phyloP scores from a whole-genome alignment of 2,113 vertebrate genomes.

The Nothocercus nigrocapillus region DNA sequence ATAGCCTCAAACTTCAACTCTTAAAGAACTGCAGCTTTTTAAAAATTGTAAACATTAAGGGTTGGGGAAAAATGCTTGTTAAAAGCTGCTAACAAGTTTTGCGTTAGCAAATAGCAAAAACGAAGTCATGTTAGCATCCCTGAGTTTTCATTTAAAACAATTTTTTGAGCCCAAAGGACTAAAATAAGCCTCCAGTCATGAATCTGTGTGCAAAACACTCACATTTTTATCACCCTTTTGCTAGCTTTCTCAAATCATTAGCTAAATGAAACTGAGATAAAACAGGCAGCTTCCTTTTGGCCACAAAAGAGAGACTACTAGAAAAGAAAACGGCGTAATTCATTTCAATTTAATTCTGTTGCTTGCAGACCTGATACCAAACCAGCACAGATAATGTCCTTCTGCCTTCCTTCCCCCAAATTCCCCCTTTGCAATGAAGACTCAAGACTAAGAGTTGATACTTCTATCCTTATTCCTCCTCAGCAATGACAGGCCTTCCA shows the following conservation, averaged over 20 bases:
- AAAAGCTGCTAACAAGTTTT: not conserved
- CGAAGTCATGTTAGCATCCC: not conserved
- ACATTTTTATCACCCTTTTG: not conserved
- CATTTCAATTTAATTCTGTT: not conserved
- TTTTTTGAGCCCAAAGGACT: not conserved
- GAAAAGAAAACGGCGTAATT: not conserved
- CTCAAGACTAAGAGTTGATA: not conserved
- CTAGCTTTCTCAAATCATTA: not conserved
- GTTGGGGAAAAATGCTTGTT: not conserved
- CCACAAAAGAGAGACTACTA: not conserved
- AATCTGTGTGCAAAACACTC: not conserved
- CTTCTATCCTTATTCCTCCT: not conserved
- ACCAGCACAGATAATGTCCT: not conserved
- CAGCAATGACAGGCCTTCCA: not conserved
- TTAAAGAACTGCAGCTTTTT: not conserved
- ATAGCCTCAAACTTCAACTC: not conserved
- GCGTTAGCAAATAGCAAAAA: not conserved
- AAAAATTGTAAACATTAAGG: not conserved
- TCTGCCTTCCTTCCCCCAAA: not conserved
- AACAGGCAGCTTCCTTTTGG: not conserved
- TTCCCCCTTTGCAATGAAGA: not conserved
- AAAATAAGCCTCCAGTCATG: not conserved
- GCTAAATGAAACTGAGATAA: not conserved
- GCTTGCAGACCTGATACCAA: not conserved
- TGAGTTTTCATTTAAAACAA: not conserved